Conservation (phyloP, 2,113 vertebrate genomes). For the Hydrolagus affinis region DNA sequence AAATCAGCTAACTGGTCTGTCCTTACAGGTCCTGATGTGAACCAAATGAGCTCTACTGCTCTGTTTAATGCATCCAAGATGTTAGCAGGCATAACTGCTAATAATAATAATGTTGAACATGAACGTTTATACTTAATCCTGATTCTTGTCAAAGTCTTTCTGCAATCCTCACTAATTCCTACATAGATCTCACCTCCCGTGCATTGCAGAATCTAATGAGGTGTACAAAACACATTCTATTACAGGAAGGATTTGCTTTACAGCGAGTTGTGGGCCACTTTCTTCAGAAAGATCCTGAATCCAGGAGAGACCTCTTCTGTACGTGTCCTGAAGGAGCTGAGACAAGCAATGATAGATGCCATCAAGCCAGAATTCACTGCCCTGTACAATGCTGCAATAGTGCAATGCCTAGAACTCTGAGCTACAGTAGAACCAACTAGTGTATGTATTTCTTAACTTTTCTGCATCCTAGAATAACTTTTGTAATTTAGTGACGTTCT, state of each 20-base stretch:
- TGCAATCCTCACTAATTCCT: no score
- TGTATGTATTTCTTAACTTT: neutral
- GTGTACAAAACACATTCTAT: neutral
- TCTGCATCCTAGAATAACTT: neutral
- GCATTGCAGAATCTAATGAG: no score
- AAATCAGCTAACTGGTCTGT: no score
- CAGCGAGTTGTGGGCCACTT: constrained; percentile 48
- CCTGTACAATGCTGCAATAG: neutral
- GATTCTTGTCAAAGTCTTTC: neutral
- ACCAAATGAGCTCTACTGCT: no score
- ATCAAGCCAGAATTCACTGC: neutral
- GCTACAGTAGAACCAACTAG: neutral
- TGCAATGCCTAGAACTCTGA: neutral
- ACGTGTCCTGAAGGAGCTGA: constrained; percentile 54
- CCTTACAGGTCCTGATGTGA: no score
- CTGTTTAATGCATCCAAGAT: no score
- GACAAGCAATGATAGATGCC: constrained; percentile 48
- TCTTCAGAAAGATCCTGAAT: constrained; percentile 64
- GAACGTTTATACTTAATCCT: neutral
- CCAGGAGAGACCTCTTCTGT: constrained; percentile 48
- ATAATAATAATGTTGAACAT: neutral
- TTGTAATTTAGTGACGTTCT: neutral
- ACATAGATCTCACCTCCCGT: no score
- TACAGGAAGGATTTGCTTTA: neutral
- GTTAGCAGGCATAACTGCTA: neutral